phyloP scores from a whole-genome alignment of 2,888 invertebrate species.

The Proisotoma minuta region DNA sequence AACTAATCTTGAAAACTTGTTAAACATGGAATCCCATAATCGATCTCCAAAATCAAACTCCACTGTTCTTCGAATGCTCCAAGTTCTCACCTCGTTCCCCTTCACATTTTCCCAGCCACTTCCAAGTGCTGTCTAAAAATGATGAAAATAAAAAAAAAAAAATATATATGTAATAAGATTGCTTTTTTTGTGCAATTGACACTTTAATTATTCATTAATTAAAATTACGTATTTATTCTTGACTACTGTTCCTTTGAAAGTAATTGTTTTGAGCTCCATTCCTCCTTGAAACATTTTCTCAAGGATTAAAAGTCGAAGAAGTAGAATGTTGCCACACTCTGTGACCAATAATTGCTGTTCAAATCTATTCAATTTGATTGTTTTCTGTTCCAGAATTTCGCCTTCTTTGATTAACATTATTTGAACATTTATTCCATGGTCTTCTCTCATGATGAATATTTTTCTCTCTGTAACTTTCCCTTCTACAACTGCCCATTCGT shows the following conservation, averaged over 20 bases:
- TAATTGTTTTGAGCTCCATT: slow-evolving; percentile 33
- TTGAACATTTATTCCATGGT: slow-evolving; percentile 22
- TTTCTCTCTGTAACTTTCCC: slow-evolving; percentile 37
- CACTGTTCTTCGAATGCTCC: slow-evolving; percentile 38
- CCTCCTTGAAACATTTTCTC: slow-evolving; percentile 32
- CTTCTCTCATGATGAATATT: slow-evolving; percentile 33
- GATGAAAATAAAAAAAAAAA: neutral
- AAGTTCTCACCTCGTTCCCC: slow-evolving; percentile 38
- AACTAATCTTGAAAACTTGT: slow-evolving; percentile 34
- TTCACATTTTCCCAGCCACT: slow-evolving; percentile 38
- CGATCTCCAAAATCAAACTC: slow-evolving; percentile 26
- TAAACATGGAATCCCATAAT: slow-evolving; percentile 41
- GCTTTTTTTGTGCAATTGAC: neutral
- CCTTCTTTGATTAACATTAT: slow-evolving; percentile 25
- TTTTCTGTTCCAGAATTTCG: slow-evolving; percentile 17
- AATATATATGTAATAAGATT: neutral
- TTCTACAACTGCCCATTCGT: slow-evolving; percentile 38
- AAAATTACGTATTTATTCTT: slow-evolving; percentile 33
- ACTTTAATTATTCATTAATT: neutral
- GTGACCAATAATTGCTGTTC: slow-evolving; percentile 37
- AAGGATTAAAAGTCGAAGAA: slow-evolving; percentile 34
- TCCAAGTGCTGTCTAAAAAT: slow-evolving; percentile 33
- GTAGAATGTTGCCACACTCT: slow-evolving; percentile 33
- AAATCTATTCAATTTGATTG: slow-evolving; percentile 11
- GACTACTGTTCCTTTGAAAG: slow-evolving; percentile 33